phyloP scores from a whole-genome alignment of 2,113 vertebrate species.

The Gasterosteus nipponicus region DNA sequence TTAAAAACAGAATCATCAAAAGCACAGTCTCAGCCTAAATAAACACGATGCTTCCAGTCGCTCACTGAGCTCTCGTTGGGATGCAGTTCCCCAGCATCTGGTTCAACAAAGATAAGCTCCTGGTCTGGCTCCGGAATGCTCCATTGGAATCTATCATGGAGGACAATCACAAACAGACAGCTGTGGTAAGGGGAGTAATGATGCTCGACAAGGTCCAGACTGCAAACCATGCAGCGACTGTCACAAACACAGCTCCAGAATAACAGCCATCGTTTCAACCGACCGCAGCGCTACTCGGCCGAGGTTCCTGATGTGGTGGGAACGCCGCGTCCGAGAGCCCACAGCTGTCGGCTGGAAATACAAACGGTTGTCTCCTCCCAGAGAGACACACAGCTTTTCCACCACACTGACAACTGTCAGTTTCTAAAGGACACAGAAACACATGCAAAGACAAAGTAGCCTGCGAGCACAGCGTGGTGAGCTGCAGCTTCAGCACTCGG shows the following conservation, averaged over 20 bases:
- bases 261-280: slow-evolving; percentile 13
- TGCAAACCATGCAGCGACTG: slow-evolving; percentile 10
- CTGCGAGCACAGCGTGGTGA: background rate
- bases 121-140: slow-evolving; percentile 77
- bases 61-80: slow-evolving; percentile 88
- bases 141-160: slow-evolving; percentile 85
- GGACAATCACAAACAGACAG: slow-evolving; percentile 39
- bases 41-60: slow-evolving; percentile 12
- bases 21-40: background rate
- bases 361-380: slow-evolving; percentile 83
- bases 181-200: slow-evolving; percentile 17
- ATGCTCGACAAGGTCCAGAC: slow-evolving; percentile 10
- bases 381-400: slow-evolving; percentile 79
- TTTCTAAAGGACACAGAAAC: slow-evolving; percentile 76
- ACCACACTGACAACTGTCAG: slow-evolving; percentile 81
- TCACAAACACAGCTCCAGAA: slow-evolving; percentile 10
- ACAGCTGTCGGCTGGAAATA: slow-evolving; percentile 89
- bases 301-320: slow-evolving; percentile 84
- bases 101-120: slow-evolving; percentile 83
- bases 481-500: background rate
- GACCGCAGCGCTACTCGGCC: slow-evolving; percentile 82
- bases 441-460: background rate
- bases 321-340: slow-evolving; percentile 77
- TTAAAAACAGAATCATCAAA: background rate
- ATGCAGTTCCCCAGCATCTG: slow-evolving; percentile 84